Evolutionary conservation across 2,113 vertebrate species (phyloP).

Genomic region (Furnarius figulus): DNA sequence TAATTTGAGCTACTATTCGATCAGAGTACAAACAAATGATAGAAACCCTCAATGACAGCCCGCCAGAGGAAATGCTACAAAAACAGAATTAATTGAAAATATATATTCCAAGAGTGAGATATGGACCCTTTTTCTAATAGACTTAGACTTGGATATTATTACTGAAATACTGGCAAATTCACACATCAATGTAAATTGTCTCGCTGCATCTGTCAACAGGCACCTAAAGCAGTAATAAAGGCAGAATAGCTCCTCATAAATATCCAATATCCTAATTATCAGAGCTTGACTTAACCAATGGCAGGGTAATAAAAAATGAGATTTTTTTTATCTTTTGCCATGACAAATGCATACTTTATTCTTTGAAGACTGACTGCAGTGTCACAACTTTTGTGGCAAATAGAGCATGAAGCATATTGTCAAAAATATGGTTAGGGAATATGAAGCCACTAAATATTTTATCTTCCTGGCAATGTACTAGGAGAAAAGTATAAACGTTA

Average conservation of each 20-base stretch:
- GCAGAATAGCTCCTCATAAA: constrained; percentile 76
- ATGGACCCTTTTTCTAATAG: constrained; percentile 49
- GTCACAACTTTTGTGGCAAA: constrained; percentile 63
- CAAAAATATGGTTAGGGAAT: constrained; percentile 69
- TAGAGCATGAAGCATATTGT: constrained; percentile 67
- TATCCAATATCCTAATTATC: constrained; percentile 77
- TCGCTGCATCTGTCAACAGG: constrained; percentile 69
- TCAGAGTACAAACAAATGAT: constrained; percentile 11
- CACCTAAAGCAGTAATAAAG: constrained; percentile 76
- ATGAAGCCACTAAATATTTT: constrained; percentile 68
- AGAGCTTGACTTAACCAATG: constrained; percentile 75
- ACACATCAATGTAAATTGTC: constrained; percentile 71
- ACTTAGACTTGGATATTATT: constrained; percentile 64
- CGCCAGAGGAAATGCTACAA: constrained; percentile 52
- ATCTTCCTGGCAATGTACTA: constrained; percentile 56
- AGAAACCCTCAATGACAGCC: not conserved
- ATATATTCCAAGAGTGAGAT: constrained; percentile 61
- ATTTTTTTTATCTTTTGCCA: constrained; percentile 62
- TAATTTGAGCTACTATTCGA: constrained; percentile 30
- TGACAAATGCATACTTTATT: constrained; percentile 65
- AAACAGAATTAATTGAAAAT: constrained; percentile 64
- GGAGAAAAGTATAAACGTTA: constrained; percentile 56
- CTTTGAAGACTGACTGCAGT: constrained; percentile 55
- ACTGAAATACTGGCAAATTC: constrained; percentile 73
- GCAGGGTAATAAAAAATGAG: constrained; percentile 68